Conservation (phyloP, 2,113 vertebrate species). For the Hoplias malabaricus region DNA sequence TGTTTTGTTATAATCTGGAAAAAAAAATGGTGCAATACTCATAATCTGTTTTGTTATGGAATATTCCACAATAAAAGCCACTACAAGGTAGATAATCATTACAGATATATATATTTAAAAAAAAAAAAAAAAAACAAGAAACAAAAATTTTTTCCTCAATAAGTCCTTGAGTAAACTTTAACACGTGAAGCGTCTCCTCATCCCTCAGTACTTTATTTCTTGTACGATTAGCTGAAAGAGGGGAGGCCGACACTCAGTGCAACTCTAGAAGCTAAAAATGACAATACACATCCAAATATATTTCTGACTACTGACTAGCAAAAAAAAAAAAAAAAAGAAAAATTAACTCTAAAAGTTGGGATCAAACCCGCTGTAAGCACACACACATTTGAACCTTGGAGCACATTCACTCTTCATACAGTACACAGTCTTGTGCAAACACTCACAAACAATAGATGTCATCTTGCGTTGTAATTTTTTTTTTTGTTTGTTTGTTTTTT, state of each 20-base stretch:
- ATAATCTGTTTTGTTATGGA: slow-evolving; percentile 78
- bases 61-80: slow-evolving; percentile 95
- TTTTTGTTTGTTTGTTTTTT: slow-evolving; percentile 55
- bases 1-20: slow-evolving; percentile 74
- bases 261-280: slow-evolving; percentile 92
- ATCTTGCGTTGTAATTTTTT: slow-evolving; percentile 54
- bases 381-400: slow-evolving; percentile 53
- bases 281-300: slow-evolving; percentile 73
- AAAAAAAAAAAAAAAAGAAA: slow-evolving; percentile 69
- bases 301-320: slow-evolving; percentile 71
- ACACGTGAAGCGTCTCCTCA: slow-evolving; percentile 88
- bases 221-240: slow-evolving; percentile 84
- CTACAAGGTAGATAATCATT: slow-evolving; percentile 92
- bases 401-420: slow-evolving; percentile 64
- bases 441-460: slow-evolving; percentile 71
- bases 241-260: slow-evolving; percentile 93
- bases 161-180: slow-evolving; percentile 99
- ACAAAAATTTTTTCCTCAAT: slow-evolving; percentile 77
- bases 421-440: slow-evolving; percentile 78
- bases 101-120: slow-evolving; percentile 81
- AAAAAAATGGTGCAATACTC: slow-evolving; percentile 92
- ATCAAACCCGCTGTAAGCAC: slow-evolving; percentile 58
- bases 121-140: slow-evolving; percentile 66
- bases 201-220: slow-evolving; percentile 79
- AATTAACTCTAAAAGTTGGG: slow-evolving; percentile 63